Evolutionary conservation across 2,888 invertebrate genomes (phyloP).

Genomic region (Buathra laborator): DNA sequence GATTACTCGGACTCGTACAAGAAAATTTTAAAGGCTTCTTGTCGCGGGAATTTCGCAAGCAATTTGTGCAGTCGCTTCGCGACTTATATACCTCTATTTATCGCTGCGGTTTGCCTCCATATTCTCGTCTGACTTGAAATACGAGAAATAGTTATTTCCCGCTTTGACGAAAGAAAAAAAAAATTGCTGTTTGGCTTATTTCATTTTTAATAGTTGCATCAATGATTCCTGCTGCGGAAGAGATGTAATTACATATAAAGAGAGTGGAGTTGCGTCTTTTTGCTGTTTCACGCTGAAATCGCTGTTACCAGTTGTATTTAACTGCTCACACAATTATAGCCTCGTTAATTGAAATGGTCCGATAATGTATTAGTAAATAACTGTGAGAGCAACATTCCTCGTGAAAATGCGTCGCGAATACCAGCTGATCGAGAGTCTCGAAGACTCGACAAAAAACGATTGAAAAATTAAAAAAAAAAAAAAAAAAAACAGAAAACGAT

Average conservation of each 20-base stretch:
- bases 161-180: background rate
- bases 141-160: constrained; percentile 33
- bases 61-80: constrained; percentile 31
- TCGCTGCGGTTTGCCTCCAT: background rate
- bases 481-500: constrained; percentile 4
- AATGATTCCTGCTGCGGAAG: constrained; percentile 20
- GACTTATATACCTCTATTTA: constrained; percentile 17
- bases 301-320: background rate
- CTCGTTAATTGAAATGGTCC: constrained; percentile 36
- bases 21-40: constrained; percentile 37
- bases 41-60: constrained; percentile 22
- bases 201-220: constrained; percentile 38
- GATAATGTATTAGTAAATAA: background rate
- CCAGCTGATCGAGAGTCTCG: background rate
- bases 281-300: background rate
- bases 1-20: constrained; percentile 33
- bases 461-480: constrained; percentile 19
- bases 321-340: constrained; percentile 4
- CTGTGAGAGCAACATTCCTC: background rate
- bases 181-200: constrained; percentile 12
- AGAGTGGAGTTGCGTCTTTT: background rate
- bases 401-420: constrained; percentile 8
- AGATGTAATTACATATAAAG: background rate
- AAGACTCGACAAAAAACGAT: background rate
- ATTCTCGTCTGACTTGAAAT: background rate